phyloP scores from a whole-genome alignment of 1,140 invertebrate genomes.

The Anagrus nilaparvatae region DNA sequence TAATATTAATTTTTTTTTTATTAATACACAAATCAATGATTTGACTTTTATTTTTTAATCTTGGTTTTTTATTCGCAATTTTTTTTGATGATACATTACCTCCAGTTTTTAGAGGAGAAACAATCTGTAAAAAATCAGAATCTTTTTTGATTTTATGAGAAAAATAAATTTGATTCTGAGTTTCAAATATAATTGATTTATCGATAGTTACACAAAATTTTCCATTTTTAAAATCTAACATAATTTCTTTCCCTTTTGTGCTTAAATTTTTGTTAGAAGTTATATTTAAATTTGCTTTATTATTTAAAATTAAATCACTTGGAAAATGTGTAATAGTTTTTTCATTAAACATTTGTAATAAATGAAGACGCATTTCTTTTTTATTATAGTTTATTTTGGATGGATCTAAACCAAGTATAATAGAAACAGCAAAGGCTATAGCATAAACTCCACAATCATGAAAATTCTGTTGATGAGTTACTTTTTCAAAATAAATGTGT shows the following conservation, averaged over 20 bases:
- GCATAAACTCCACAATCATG: conserved; percentile 16
- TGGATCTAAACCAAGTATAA: conserved; percentile 5
- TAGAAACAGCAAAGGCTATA: conserved; percentile 13
- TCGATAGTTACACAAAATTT: neutral
- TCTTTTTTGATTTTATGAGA: no score
- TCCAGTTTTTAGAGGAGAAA: no score
- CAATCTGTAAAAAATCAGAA: no score
- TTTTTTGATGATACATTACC: no score
- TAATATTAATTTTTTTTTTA: neutral
- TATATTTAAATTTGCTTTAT: no score
- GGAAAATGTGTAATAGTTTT: conserved; percentile 14
- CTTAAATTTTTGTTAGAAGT: no score
- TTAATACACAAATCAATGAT: no score
- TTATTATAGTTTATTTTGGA: conserved; percentile 4
- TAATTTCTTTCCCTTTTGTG: neutral
- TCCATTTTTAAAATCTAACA: neutral
- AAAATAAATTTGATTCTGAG: neutral
- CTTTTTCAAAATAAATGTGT: no score
- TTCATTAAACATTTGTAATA: conserved; percentile 13
- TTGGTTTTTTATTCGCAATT: no score
- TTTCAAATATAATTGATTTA: neutral
- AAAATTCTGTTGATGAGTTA: conserved; percentile 7
- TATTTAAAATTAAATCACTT: no score
- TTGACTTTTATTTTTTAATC: no score
- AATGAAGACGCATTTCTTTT: conserved; percentile 12